These are phyloP conservation scores for Gymnothorax reevesii DNA, from an alignment of 2,797 vertebrate species.

Conservation along the genomic window DNA sequence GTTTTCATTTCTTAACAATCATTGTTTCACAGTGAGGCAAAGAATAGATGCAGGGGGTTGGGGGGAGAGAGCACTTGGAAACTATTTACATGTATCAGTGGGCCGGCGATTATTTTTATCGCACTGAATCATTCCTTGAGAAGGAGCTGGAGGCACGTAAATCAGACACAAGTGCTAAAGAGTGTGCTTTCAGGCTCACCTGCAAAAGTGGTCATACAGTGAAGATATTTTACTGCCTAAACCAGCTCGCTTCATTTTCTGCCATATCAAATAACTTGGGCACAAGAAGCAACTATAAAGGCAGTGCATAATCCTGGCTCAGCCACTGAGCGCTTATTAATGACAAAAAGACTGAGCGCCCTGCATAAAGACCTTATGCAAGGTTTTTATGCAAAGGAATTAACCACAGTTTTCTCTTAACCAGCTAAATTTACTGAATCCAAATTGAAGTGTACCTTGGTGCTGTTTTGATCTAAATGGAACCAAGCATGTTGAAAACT, in stretches of 20 bases:
- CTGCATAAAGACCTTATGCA: neutral
- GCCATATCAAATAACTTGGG: neutral
- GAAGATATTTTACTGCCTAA: neutral
- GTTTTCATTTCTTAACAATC: neutral
- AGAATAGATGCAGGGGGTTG: neutral
- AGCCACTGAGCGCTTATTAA: neutral
- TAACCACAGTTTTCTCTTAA: neutral
- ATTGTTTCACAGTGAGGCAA: neutral
- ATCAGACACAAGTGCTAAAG: neutral
- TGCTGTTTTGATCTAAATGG: neutral
- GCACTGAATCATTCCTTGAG: neutral
- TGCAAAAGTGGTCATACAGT: neutral
- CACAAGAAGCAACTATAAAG: neutral
- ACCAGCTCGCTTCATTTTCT: neutral
- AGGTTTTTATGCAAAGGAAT: neutral
- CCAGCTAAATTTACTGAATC: neutral
- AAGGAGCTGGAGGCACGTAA: neutral
- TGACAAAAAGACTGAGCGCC: neutral
- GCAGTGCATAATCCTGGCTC: neutral
- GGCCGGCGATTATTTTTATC: neutral
- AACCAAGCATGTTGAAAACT: neutral
- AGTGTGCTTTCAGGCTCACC: neutral
- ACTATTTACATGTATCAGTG: slow-evolving; percentile 4
- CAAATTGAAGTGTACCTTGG: neutral
- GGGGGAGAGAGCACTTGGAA: neutral